Percentiles rank a stretch among this genome's conserved stretches.
Conservation (phyloP, 1,140 invertebrate genomes). For the Proales similis region DNA sequence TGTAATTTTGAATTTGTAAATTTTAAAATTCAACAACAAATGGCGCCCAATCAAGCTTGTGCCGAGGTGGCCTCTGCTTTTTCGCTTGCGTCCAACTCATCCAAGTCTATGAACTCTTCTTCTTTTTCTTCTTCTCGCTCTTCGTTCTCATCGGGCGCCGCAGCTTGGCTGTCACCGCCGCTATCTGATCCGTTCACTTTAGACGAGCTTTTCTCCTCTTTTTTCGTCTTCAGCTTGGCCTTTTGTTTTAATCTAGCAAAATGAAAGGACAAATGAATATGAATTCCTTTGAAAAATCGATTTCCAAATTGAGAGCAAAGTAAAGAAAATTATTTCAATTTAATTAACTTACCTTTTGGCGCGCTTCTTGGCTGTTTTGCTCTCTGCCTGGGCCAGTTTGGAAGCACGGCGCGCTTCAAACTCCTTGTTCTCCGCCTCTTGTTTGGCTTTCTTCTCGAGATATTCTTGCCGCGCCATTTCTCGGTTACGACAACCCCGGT, state of each 20-base stretch:
- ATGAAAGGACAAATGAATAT: no score
- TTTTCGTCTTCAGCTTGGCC: not conserved
- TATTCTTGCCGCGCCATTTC: conserved; percentile 89
- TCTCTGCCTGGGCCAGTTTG: conserved; percentile 67
- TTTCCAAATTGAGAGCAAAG: not conserved
- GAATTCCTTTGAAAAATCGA: no score
- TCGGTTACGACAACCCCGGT: conserved; percentile 81
- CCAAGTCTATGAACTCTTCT: not conserved
- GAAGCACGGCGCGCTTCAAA: conserved; percentile 73
- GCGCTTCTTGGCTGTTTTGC: conserved; percentile 54
- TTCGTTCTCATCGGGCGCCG: conserved; percentile 18
- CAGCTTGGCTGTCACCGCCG: not conserved
- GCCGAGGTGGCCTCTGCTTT: not conserved
- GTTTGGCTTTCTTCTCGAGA: conserved; percentile 11
- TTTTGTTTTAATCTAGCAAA: conserved; percentile 21
- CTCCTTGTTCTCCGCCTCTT: conserved; percentile 57
- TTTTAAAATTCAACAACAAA: conserved; percentile 5
- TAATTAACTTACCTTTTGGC: conserved; percentile 45
- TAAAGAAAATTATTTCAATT: no score
- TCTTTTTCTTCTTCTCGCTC: not conserved
- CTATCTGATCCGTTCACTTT: not conserved
- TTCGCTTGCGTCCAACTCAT: not conserved
- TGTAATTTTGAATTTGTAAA: not conserved
- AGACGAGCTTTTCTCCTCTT: not conserved
- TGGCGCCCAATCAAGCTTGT: not conserved